A percentile compares a stretch with the other conserved stretches of the same genome.
Conservation (phyloP, 1,140 invertebrate species). For the Solenopsis invicta region DNA sequence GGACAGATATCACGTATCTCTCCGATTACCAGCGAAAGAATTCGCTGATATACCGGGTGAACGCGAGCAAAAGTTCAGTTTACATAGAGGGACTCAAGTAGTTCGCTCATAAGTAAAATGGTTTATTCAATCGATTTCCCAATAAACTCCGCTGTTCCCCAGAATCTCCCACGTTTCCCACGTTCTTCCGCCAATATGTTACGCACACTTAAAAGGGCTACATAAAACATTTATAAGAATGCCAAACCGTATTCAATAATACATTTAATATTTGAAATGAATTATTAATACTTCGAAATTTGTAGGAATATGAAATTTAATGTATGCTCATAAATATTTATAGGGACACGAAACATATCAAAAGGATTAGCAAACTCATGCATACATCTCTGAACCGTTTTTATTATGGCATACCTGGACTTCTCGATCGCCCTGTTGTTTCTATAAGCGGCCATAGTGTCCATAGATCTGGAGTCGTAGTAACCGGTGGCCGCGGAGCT, state of each 20-base stretch:
- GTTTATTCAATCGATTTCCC: conserved; percentile 22
- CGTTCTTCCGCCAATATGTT: not conserved
- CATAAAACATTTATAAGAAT: not conserved
- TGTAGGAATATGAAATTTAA: not conserved
- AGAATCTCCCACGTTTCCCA: not conserved
- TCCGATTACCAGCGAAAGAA: conserved; percentile 52
- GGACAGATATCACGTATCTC: conserved; percentile 15
- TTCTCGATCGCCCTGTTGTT: conserved; percentile 68
- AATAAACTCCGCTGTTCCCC: not conserved
- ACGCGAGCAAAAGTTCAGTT: conserved; percentile 13
- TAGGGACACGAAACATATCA: not conserved
- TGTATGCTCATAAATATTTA: not conserved
- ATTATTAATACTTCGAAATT: not conserved
- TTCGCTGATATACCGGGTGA: conserved; percentile 15
- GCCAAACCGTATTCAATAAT: not conserved
- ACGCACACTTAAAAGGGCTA: not conserved
- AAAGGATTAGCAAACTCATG: not conserved
- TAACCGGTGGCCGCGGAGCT: not conserved
- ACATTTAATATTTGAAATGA: not conserved
- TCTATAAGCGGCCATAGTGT: conserved; percentile 31
- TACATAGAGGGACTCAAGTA: not conserved
- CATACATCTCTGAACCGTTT: too few species aligned
- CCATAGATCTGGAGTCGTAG: not conserved
- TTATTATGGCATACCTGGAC: conserved; percentile 55
- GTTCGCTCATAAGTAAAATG: conserved; percentile 1